phyloP scores from a whole-genome alignment of 1,140 invertebrate genomes.

The Palaemon carinicauda region DNA sequence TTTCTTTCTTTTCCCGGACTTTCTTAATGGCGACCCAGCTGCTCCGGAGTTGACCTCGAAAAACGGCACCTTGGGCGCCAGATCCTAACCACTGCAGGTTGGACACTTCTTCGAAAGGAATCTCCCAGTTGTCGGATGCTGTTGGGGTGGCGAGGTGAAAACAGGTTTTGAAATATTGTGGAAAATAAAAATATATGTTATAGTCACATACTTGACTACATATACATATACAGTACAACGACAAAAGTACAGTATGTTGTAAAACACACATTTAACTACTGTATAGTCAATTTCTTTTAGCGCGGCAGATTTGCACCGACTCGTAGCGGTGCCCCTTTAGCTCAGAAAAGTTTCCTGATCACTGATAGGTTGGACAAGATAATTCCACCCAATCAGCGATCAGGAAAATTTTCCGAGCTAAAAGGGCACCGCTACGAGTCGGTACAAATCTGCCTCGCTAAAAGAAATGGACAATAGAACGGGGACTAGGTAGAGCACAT shows the following conservation, averaged over 20 bases:
- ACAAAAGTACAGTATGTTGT: background rate
- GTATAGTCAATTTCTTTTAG: too few relatives aligned
- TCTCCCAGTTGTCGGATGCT: conserved; percentile 84
- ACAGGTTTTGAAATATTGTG: background rate
- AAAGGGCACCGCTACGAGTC: too few relatives aligned
- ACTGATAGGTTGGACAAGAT: too few relatives aligned
- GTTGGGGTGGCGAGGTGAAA: background rate
- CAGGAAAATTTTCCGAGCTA: too few relatives aligned
- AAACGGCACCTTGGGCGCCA: conserved; percentile 96
- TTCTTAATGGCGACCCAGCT: conserved; percentile 96
- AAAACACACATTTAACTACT: background rate
- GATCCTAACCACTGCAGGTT: conserved; percentile 93
- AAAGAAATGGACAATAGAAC: too few relatives aligned
- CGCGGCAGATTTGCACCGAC: too few relatives aligned
- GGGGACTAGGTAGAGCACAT: too few relatives aligned
- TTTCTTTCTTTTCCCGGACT: conserved; percentile 90
- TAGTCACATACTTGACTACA: background rate
- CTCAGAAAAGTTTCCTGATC: too few relatives aligned
- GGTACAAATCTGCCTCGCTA: too few relatives aligned
- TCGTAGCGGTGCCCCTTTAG: too few relatives aligned
- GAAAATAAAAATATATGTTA: background rate
- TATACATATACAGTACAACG: background rate
- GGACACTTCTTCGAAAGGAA: conserved; percentile 90
- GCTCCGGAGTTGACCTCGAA: conserved; percentile 84
- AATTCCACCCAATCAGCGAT: too few relatives aligned